Percentiles rank a stretch among this genome's conserved stretches.
phyloP scores from a whole-genome alignment of 2,797 vertebrate genomes.

The Poecilia gillii region DNA sequence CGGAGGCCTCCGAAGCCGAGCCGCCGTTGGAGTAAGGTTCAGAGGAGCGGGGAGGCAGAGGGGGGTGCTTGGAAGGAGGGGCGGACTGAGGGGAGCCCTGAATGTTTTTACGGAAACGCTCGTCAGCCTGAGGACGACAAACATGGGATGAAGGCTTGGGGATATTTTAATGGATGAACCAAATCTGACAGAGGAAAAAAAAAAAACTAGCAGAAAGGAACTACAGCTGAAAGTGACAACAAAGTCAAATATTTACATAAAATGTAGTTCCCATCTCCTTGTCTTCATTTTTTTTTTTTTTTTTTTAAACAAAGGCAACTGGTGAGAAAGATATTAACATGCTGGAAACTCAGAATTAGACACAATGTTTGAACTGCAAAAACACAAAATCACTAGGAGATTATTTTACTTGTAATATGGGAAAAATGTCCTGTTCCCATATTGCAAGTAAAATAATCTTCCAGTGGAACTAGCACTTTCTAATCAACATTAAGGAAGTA shows the following conservation, averaged over 20 bases:
- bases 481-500: no score
- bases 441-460: no score
- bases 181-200: background rate
- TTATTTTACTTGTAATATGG: no score
- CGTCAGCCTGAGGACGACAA: slow-evolving; percentile 85
- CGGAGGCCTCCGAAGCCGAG: slow-evolving; percentile 87
- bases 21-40: slow-evolving; percentile 95
- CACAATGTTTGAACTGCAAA: slow-evolving; percentile 3
- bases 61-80: slow-evolving; percentile 92
- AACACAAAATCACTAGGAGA: no score
- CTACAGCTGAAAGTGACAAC: background rate
- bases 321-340: slow-evolving; percentile 36
- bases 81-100: slow-evolving; percentile 96
- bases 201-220: slow-evolving; percentile 38
- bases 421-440: no score
- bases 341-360: slow-evolving; percentile 49
- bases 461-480: no score
- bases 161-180: background rate
- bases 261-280: slow-evolving; percentile 37
- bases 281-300: slow-evolving; percentile 5
- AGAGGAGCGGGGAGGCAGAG: slow-evolving; percentile 92
- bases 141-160: slow-evolving; percentile 12
- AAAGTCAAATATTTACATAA: background rate
- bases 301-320: background rate
- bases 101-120: slow-evolving; percentile 95